Evolutionary conservation across 2,797 vertebrate species (phyloP).

Genomic region (Hapalemur alaotrensis): DNA sequence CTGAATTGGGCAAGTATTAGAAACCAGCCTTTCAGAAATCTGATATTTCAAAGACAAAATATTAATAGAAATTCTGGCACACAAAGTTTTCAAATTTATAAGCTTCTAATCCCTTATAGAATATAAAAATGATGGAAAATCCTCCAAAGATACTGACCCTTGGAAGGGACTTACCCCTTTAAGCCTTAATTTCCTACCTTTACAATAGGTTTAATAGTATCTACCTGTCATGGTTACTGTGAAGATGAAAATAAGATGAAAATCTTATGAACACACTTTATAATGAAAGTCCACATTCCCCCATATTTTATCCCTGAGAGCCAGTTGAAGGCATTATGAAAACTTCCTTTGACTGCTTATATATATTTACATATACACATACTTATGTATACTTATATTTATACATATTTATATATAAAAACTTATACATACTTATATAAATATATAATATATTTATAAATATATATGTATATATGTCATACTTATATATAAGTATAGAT

Average conservation of each 20-base stretch:
- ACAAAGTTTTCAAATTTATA: background rate
- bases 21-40: background rate
- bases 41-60: slow-evolving; percentile 14
- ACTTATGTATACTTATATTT: background rate
- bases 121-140: background rate
- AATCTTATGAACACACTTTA: background rate
- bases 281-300: background rate
- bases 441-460: background rate
- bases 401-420: background rate
- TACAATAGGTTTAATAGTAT: background rate
- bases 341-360: background rate
- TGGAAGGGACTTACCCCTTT: background rate
- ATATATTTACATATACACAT: background rate
- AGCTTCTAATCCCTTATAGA: background rate
- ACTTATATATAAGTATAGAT: background rate
- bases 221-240: background rate
- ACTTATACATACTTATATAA: background rate
- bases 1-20: background rate
- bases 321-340: background rate
- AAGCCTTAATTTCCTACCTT: background rate
- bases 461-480: background rate
- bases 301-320: background rate
- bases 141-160: background rate
- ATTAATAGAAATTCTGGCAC: background rate
- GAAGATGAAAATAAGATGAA: slow-evolving; percentile 29